Percentiles rank a stretch among this genome's conserved stretches.
Conservation (phyloP, 2,888 invertebrate species). For the Hedya salicella region DNA sequence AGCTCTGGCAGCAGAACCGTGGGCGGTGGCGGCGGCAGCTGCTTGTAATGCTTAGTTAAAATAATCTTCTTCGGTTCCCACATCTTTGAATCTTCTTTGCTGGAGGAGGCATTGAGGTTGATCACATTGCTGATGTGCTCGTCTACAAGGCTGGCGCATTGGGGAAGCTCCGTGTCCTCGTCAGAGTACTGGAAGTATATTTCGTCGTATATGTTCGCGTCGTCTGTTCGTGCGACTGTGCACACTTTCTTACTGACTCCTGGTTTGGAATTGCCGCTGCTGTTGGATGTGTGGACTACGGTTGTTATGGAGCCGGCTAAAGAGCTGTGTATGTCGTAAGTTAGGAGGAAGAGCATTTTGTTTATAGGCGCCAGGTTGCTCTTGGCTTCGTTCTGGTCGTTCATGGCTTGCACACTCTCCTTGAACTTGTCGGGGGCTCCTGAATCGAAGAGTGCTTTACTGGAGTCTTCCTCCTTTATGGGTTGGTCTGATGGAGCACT, state of each 20-base stretch:
- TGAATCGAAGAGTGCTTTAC: slow-evolving; percentile 75
- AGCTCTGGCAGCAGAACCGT: slow-evolving; percentile 69
- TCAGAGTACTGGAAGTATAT: slow-evolving; percentile 85
- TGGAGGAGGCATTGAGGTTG: slow-evolving; percentile 78
- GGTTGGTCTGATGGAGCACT: slow-evolving; percentile 63
- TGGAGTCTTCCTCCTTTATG: slow-evolving; percentile 69
- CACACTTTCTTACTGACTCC: slow-evolving; percentile 82
- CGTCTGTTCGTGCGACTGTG: slow-evolving; percentile 69
- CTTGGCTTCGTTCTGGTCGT: slow-evolving; percentile 90
- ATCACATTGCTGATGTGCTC: slow-evolving; percentile 84
- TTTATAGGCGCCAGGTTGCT: slow-evolving; percentile 71
- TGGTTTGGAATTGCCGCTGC: slow-evolving; percentile 80
- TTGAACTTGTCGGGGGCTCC: slow-evolving; percentile 65
- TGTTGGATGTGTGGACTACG: slow-evolving; percentile 74
- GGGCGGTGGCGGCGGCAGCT: slow-evolving; percentile 69
- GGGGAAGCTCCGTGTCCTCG: slow-evolving; percentile 84
- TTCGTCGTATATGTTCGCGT: slow-evolving; percentile 76
- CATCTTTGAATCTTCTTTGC: slow-evolving; percentile 75
- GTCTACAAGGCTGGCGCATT: slow-evolving; percentile 74
- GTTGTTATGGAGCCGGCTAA: slow-evolving; percentile 76
- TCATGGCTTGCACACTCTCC: slow-evolving; percentile 89
- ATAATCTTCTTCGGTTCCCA: slow-evolving; percentile 78
- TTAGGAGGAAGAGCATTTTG: slow-evolving; percentile 86
- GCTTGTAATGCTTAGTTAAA: slow-evolving; percentile 72
- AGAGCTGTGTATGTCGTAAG: slow-evolving; percentile 89